Percentiles rank a stretch among this genome's conserved stretches.
These are phyloP conservation scores for Glossosoma conforme DNA, from an alignment of 1,140 invertebrate genomes.

Conservation along the genomic window DNA sequence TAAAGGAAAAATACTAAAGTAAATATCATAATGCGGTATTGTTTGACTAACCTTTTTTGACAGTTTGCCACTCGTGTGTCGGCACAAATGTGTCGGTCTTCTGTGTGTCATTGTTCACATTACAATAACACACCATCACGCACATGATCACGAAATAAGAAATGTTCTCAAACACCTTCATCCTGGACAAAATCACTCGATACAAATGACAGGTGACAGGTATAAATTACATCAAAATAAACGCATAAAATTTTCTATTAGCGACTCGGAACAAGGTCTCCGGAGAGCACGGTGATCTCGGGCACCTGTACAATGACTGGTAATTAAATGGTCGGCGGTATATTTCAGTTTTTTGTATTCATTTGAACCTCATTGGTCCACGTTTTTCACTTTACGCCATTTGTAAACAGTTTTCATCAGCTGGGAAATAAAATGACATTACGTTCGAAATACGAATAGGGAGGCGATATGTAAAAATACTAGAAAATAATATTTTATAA, in stretches of 20 bases:
- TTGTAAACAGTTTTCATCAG: constrained; percentile 25
- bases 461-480: too few species aligned
- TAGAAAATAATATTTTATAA: too few species aligned
- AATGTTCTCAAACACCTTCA: constrained; percentile 18
- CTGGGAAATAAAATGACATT: too few species aligned
- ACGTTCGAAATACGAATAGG: too few species aligned
- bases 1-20: not conserved
- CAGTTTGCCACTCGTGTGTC: constrained; percentile 53
- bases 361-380: constrained; percentile 18
- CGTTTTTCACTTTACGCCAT: constrained; percentile 22
- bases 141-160: constrained; percentile 12
- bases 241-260: not conserved
- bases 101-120: constrained; percentile 18
- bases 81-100: constrained; percentile 41
- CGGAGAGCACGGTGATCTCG: constrained; percentile 4
- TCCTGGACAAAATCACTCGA: not conserved
- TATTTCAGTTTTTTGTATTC: not conserved
- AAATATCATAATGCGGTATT: too few species aligned
- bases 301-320: not conserved
- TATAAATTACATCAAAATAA: not conserved
- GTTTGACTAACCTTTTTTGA: constrained; percentile 53
- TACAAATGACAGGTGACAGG: constrained; percentile 2
- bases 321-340: not conserved
- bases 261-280: not conserved
- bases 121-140: constrained; percentile 18